phyloP scores from a whole-genome alignment of 2,797 vertebrate genomes.

The Phrynocephalus guinanensis region DNA sequence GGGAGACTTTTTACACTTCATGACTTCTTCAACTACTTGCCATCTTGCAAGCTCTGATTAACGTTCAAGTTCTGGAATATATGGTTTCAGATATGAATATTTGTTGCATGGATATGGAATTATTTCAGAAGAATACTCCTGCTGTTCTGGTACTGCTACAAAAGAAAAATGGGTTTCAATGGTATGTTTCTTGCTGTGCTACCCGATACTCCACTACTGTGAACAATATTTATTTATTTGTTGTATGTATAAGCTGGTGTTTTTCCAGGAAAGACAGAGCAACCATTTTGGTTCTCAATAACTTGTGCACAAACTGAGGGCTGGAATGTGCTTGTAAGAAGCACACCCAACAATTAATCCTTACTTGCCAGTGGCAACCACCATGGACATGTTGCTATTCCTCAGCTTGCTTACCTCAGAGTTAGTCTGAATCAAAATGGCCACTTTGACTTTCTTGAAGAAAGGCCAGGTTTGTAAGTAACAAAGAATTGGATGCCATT shows the following conservation, averaged over 20 bases:
- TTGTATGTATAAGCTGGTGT: not conserved
- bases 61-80: not conserved
- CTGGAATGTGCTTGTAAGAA: not conserved
- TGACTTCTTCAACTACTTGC: not conserved
- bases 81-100: not conserved
- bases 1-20: not conserved
- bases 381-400: not conserved
- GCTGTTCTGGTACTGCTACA: too few relatives aligned
- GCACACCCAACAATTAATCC: not conserved
- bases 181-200: too few relatives aligned
- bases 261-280: not conserved
- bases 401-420: not conserved
- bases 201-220: too few relatives aligned
- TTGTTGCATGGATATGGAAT: not conserved
- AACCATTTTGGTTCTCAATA: not conserved
- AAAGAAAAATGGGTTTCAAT: too few relatives aligned
- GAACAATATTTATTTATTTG: not conserved
- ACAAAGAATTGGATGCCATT: too few relatives aligned
- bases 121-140: not conserved
- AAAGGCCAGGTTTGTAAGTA: not conserved
- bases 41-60: not conserved
- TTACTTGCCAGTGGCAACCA: not conserved
- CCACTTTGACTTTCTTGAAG: not conserved
- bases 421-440: not conserved
- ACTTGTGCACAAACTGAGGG: not conserved